phyloP scores from a whole-genome alignment of 2,888 invertebrate genomes.

The Ellobium chinense region DNA sequence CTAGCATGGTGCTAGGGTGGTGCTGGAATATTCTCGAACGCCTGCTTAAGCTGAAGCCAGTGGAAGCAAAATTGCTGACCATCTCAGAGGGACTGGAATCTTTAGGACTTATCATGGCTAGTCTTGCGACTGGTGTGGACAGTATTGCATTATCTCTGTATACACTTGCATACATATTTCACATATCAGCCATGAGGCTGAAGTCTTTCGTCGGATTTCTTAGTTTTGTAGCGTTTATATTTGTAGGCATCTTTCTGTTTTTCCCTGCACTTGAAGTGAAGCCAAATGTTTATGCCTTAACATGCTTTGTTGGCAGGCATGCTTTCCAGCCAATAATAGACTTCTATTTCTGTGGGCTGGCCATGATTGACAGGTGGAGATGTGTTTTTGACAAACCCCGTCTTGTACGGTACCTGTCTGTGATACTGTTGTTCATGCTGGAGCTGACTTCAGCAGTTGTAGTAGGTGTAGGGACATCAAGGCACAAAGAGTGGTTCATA shows the following conservation, averaged over 20 bases:
- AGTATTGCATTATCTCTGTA: conserved; percentile 64
- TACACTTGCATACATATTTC: conserved; percentile 67
- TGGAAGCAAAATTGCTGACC: conserved; percentile 59
- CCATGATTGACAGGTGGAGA: conserved; percentile 75
- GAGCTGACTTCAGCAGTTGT: conserved; percentile 64
- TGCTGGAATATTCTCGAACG: conserved; percentile 69
- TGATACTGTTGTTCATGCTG: conserved; percentile 62
- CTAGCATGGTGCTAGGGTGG: conserved; percentile 64
- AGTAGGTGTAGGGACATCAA: conserved; percentile 66
- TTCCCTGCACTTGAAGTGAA: conserved; percentile 65
- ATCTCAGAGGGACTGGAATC: conserved; percentile 68
- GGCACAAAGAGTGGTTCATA: conserved; percentile 79
- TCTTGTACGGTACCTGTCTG: conserved; percentile 59
- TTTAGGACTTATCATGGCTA: conserved; percentile 72
- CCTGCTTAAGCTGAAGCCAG: conserved; percentile 57
- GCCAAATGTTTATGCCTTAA: conserved; percentile 71
- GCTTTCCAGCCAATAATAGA: conserved; percentile 71
- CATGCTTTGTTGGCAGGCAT: conserved; percentile 72
- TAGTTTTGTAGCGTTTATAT: conserved; percentile 62
- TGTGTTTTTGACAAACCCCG: conserved; percentile 63
- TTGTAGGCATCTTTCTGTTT: conserved; percentile 58
- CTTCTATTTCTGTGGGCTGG: conserved; percentile 70
- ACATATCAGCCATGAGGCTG: conserved; percentile 72
- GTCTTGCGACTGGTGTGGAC: conserved; percentile 65
- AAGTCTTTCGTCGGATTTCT: conserved; percentile 71